Conservation (phyloP, 2,797 vertebrate species). For the Anguilla marmorata region DNA sequence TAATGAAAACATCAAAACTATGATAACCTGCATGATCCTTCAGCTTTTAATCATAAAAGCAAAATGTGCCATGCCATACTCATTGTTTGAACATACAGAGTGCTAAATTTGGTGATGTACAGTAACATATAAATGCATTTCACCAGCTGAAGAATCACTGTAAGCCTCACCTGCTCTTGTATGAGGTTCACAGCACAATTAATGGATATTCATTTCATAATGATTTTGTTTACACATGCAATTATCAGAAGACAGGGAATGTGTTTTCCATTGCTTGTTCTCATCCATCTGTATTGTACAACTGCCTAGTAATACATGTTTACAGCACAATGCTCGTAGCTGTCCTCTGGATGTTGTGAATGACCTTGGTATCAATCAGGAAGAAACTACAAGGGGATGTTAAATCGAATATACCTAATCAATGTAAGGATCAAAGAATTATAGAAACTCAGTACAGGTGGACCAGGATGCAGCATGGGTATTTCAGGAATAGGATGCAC, state of each 20-base stretch:
- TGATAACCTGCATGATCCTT: too few relatives aligned
- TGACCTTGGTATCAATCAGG: constrained; percentile 2
- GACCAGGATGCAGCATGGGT: neutral
- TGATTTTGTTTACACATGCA: neutral
- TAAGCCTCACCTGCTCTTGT: neutral
- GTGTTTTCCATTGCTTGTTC: neutral
- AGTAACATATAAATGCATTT: neutral
- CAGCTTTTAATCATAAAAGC: neutral
- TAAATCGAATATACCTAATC: constrained; percentile 4
- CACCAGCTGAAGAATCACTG: neutral
- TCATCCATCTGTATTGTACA: neutral
- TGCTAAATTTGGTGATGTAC: neutral
- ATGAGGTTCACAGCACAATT: neutral
- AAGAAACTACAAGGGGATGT: neutral
- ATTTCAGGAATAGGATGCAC: neutral
- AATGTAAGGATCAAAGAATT: neutral
- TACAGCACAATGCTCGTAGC: neutral
- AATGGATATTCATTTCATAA: neutral
- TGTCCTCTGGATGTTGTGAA: neutral
- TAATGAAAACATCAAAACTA: too few relatives aligned
- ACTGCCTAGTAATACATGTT: neutral
- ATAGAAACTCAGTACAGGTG: neutral
- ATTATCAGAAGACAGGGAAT: neutral
- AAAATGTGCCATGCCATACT: neutral
- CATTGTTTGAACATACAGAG: neutral